A percentile compares a stretch with the other conserved stretches of the same genome.
Conservation (phyloP, 2,113 vertebrate species). For the Aldabrachelys gigantea region DNA sequence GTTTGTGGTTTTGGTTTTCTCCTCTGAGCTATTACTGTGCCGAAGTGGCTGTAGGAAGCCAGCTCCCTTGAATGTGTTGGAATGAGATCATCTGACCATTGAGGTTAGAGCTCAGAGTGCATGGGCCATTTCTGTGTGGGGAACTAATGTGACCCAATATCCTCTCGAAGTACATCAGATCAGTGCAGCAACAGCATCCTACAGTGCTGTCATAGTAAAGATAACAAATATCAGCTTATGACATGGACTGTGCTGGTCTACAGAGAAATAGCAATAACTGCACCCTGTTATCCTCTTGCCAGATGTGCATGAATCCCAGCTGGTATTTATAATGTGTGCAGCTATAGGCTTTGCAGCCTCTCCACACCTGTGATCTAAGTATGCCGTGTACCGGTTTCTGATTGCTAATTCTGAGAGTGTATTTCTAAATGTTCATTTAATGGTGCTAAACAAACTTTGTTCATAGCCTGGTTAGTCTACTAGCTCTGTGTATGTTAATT, state of each 20-base stretch:
- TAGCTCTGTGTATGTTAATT: no score
- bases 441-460: no score
- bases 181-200: no score
- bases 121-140: rapidly evolving
- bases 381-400: no score
- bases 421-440: no score
- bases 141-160: not conserved
- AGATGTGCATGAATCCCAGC: no score
- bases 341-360: no score
- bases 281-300: not conserved
- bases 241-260: not conserved
- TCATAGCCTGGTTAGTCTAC: no score
- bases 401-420: no score
- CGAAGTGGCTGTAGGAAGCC: not conserved
- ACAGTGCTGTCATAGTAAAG: not conserved
- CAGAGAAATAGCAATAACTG: not conserved
- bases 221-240: not conserved
- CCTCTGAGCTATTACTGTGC: not conserved
- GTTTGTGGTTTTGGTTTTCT: not conserved
- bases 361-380: no score
- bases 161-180: not conserved
- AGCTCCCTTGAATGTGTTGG: not conserved
- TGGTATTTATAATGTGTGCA: no score
- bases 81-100: not conserved
- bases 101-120: not conserved